These are phyloP conservation scores for Tachina grossa DNA, from an alignment of 2,888 invertebrate genomes.

Conservation along the genomic window DNA sequence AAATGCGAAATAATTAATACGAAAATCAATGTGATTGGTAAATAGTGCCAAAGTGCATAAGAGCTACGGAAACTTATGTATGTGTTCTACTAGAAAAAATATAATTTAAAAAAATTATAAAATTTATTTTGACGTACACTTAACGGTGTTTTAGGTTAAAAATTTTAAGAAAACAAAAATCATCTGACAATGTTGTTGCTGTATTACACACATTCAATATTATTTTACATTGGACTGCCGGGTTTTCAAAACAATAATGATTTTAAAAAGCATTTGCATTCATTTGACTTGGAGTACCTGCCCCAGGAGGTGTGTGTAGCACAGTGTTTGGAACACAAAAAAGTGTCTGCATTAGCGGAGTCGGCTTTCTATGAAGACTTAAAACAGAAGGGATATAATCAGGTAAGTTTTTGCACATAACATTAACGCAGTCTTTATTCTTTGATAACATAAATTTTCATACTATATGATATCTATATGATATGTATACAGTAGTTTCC, in stretches of 20 bases:
- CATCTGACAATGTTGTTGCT: constrained; percentile 52
- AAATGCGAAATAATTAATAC: constrained; percentile 21
- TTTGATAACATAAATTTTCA: too few relatives aligned
- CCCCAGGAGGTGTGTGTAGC: constrained; percentile 67
- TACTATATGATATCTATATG: too few relatives aligned
- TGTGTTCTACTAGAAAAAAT: not conserved
- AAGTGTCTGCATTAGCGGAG: not conserved
- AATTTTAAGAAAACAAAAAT: not conserved
- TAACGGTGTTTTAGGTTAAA: constrained; percentile 1
- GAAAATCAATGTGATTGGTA: constrained; percentile 36
- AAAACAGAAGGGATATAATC: not conserved
- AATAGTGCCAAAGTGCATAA: constrained; percentile 48
- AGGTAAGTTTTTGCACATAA: constrained; percentile 22
- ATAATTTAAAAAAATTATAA: not conserved
- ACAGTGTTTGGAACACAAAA: constrained; percentile 49
- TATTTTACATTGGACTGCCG: constrained; percentile 59
- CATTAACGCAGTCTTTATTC: too few relatives aligned
- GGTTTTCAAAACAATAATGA: constrained; percentile 32
- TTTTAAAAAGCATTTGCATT: constrained; percentile 41
- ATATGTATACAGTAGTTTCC: too few relatives aligned
- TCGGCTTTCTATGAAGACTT: not conserved
- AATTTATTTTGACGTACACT: not conserved
- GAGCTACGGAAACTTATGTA: not conserved
- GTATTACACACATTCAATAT: constrained; percentile 61
- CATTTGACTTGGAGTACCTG: constrained; percentile 56